Evolutionary conservation across 2,113 vertebrate genomes (phyloP).

Genomic region (Melanerpes formicivorus): DNA sequence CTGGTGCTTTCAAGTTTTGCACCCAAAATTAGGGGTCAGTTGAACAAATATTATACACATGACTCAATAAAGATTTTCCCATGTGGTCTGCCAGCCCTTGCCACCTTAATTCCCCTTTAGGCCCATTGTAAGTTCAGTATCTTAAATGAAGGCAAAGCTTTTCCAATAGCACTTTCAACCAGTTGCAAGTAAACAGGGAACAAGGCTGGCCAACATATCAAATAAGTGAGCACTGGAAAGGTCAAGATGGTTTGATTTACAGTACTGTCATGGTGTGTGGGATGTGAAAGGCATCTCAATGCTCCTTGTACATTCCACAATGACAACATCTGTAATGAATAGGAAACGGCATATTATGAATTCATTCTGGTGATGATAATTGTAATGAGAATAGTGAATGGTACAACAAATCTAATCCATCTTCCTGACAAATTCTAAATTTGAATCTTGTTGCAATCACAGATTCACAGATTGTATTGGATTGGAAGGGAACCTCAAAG

Average conservation of each 20-base stretch:
- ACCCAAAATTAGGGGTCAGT: not conserved
- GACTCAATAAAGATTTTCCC: not conserved
- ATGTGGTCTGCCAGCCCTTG: not conserved
- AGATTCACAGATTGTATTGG: no score
- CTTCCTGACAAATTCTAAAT: conserved; percentile 52
- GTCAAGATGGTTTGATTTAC: conserved; percentile 34
- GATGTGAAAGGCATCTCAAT: conserved; percentile 11
- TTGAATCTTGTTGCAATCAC: conserved; percentile 15
- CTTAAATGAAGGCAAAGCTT: not conserved
- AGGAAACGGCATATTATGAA: conserved; percentile 65
- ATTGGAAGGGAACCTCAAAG: no score
- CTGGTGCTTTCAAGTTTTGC: not conserved
- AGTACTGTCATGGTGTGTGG: not conserved
- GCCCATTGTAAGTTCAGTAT: not conserved
- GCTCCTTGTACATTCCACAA: conserved; percentile 12
- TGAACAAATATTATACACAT: not conserved
- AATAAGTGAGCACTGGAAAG: conserved; percentile 21
- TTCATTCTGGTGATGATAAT: conserved; percentile 68
- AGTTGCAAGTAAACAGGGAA: not conserved
- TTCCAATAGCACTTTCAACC: not conserved
- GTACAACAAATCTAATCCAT: conserved; percentile 67
- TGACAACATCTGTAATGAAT: conserved; percentile 64
- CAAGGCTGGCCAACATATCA: not conserved
- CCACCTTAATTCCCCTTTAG: not conserved
- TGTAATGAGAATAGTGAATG: conserved; percentile 62